phyloP scores from a whole-genome alignment of 2,797 vertebrate species.

The Hozukius guyotensis region DNA sequence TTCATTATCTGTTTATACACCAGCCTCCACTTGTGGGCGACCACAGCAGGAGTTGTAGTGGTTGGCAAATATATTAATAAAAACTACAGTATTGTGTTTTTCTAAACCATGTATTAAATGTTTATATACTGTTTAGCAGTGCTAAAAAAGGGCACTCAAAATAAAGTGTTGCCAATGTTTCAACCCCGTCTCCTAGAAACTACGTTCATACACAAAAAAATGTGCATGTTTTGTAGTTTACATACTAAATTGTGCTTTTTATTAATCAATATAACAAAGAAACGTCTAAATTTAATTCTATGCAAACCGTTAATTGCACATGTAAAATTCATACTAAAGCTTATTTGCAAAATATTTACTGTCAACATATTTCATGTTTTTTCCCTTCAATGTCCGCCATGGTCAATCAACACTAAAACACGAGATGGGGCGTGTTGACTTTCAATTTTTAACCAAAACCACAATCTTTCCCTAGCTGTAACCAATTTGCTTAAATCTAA shows the following conservation, averaged over 20 bases:
- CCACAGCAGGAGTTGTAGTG: neutral
- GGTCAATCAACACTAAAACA: constrained; percentile 19
- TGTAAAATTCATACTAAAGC: neutral
- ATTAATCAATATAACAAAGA: neutral
- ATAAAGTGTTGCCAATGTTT: neutral
- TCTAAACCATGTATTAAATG: neutral
- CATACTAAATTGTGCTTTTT: neutral
- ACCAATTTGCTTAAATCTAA: constrained; percentile 1
- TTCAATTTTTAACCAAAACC: constrained; percentile 18
- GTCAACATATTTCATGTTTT: neutral
- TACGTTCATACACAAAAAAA: rapidly evolving
- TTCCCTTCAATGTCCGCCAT: neutral
- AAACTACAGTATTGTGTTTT: neutral
- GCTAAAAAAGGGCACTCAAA: neutral
- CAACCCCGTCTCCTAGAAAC: neutral
- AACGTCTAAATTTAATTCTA: neutral
- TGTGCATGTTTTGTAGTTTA: neutral
- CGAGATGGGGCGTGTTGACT: constrained; percentile 2
- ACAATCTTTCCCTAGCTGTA: neutral
- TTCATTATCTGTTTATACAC: neutral
- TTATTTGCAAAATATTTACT: neutral
- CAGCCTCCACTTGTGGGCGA: neutral
- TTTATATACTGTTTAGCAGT: neutral
- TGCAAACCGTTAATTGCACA: neutral
- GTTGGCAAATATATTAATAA: neutral